A percentile compares a stretch with the other conserved stretches of the same genome.
These are phyloP conservation scores for Oxystoma pomonae DNA, from an alignment of 2,888 invertebrate species.

Conservation along the genomic window DNA sequence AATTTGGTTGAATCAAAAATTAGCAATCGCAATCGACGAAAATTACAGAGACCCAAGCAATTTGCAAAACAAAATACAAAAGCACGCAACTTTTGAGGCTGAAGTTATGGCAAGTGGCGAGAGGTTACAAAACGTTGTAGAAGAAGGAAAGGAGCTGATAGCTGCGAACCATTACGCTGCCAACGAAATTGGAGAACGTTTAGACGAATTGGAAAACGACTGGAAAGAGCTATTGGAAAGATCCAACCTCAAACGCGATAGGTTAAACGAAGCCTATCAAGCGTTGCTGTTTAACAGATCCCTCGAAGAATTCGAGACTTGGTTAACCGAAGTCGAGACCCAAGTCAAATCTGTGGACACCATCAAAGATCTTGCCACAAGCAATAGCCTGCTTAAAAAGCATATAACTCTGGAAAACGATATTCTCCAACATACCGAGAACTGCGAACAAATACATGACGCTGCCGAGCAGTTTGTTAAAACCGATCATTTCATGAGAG, in stretches of 20 bases:
- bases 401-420: constrained; percentile 83
- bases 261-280: constrained; percentile 87
- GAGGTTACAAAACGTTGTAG: constrained; percentile 76
- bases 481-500: constrained; percentile 83
- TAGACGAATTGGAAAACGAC: constrained; percentile 79
- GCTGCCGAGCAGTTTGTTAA: constrained; percentile 75
- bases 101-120: constrained; percentile 88
- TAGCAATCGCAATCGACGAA: constrained; percentile 90
- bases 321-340: constrained; percentile 86
- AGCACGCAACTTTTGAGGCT: constrained; percentile 93
- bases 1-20: constrained; percentile 90
- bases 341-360: constrained; percentile 68
- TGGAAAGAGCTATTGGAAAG: constrained; percentile 85
- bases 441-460: constrained; percentile 74
- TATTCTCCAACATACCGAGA: constrained; percentile 77
- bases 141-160: constrained; percentile 72
- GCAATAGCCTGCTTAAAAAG: constrained; percentile 75
- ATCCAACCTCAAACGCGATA: constrained; percentile 76
- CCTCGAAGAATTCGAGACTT: constrained; percentile 87
- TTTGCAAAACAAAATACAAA: constrained; percentile 93
- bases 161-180: constrained; percentile 84
- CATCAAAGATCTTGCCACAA: constrained; percentile 86
- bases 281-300: constrained; percentile 83
- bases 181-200: constrained; percentile 74
- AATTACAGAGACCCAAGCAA: constrained; percentile 94